These are phyloP conservation scores for Itoplectis maculator DNA, from an alignment of 2,888 invertebrate species.

Conservation along the genomic window DNA sequence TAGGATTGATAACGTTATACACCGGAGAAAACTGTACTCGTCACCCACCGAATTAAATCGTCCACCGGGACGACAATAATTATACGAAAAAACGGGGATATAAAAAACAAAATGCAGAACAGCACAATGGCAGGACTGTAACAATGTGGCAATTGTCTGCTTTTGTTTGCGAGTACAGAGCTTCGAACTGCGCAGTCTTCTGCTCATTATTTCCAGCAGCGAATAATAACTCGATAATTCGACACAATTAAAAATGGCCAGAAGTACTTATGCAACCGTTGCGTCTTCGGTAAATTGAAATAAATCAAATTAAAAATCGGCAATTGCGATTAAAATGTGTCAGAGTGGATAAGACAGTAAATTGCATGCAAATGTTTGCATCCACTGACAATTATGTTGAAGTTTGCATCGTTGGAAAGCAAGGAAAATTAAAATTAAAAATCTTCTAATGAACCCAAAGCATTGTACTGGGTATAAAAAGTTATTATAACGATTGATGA, in stretches of 20 bases:
- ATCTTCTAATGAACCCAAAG: too few relatives aligned
- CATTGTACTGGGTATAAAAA: too few relatives aligned
- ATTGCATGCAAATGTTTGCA: not conserved
- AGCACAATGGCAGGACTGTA: not conserved
- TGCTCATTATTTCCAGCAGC: not conserved
- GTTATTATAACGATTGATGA: too few relatives aligned
- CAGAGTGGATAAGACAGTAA: not conserved
- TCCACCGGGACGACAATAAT: not conserved
- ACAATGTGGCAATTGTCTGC: not conserved
- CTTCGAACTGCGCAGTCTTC: not conserved
- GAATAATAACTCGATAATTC: not conserved
- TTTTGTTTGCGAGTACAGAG: not conserved
- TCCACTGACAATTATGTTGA: not conserved
- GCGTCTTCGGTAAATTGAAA: too few relatives aligned
- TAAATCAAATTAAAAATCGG: not conserved
- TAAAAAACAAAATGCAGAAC: too few relatives aligned
- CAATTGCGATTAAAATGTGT: not conserved
- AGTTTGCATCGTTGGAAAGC: too few relatives aligned
- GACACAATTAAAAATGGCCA: not conserved
- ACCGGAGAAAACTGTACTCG: too few relatives aligned
- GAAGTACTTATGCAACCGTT: not conserved
- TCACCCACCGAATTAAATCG: too few relatives aligned
- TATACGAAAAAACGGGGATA: not conserved
- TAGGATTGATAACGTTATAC: too few relatives aligned
- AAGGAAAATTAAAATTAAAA: too few relatives aligned